These are phyloP conservation scores for Stomatorhinus ivindoensis DNA, from an alignment of 2,113 vertebrate genomes.

Conservation along the genomic window DNA sequence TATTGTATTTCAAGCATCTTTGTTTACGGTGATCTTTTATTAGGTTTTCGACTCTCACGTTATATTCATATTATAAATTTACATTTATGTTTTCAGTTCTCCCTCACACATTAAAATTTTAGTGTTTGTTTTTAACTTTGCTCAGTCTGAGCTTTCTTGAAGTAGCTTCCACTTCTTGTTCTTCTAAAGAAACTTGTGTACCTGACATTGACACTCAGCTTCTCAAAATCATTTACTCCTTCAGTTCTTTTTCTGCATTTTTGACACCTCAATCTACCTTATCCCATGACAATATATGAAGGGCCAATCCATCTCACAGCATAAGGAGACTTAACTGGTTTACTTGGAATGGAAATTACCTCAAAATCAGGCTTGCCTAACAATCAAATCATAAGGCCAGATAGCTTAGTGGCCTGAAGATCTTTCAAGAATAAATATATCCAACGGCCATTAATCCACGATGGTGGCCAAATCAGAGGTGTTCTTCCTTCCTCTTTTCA, in stretches of 20 bases:
- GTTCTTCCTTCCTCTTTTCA: constrained; percentile 26
- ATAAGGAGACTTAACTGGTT: not conserved
- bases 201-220: not conserved
- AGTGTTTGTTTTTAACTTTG: not conserved
- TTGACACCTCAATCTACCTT: not conserved
- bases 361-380: not conserved
- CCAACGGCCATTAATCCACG: not conserved
- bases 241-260: not conserved
- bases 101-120: not conserved
- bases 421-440: not conserved
- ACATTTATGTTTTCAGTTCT: not conserved
- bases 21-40: not conserved
- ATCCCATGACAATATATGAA: not conserved
- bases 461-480: not conserved
- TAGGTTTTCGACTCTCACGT: not conserved
- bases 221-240: not conserved
- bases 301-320: not conserved
- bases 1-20: not conserved
- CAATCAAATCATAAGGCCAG: not conserved
- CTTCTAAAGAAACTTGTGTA: not conserved
- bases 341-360: not conserved
- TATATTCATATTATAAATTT: not conserved
- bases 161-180: not conserved
- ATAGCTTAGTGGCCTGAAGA: not conserved
- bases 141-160: not conserved